Conservation (phyloP, 2,888 invertebrate genomes). For the Mactromeris polynyma region DNA sequence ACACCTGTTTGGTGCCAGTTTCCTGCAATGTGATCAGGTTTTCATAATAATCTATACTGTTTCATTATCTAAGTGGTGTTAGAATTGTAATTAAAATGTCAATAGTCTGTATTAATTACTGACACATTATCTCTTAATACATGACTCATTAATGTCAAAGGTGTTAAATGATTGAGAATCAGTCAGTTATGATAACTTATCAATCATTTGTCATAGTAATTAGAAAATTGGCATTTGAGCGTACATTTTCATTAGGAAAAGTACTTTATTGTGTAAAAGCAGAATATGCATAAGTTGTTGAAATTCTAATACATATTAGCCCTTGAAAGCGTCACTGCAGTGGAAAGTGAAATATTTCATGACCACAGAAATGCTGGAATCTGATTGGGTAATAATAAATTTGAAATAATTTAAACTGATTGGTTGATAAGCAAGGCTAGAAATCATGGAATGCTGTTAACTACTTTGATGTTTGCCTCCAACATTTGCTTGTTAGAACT, state of each 20-base stretch:
- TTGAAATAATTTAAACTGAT: neutral
- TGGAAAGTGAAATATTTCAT: neutral
- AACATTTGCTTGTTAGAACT: neutral
- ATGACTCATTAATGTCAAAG: neutral
- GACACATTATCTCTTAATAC: neutral
- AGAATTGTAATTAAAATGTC: neutral
- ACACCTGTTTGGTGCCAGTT: neutral
- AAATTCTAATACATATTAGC: neutral
- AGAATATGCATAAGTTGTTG: no score
- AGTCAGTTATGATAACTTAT: neutral
- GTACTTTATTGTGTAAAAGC: no score
- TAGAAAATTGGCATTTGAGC: neutral
- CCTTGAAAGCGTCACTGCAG: neutral
- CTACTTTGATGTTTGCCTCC: no score
- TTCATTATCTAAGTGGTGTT: slow-evolving; percentile 6
- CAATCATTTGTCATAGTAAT: neutral
- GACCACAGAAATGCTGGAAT: neutral
- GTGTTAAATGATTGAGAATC: neutral
- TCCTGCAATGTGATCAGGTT: neutral
- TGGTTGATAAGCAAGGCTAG: neutral
- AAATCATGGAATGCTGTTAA: neutral
- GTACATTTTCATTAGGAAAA: neutral
- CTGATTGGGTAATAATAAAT: neutral
- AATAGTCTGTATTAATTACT: neutral
- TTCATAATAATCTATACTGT: neutral